These are phyloP conservation scores for Oncopodura yosiiana DNA, from an alignment of 1,140 invertebrate genomes.

Conservation along the genomic window DNA sequence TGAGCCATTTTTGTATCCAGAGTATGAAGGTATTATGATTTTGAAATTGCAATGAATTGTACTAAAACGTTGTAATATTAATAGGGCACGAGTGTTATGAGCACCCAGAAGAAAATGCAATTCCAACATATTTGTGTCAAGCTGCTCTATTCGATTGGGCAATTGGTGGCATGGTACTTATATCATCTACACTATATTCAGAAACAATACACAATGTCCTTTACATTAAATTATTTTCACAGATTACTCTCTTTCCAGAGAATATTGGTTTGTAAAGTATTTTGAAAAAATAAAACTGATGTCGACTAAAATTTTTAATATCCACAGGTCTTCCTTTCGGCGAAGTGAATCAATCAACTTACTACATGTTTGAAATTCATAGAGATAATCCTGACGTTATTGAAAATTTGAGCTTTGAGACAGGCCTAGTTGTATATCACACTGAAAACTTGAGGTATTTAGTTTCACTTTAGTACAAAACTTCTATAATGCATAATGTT, in stretches of 20 bases:
- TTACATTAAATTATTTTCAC: background rate
- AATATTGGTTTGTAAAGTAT: conserved; percentile 3
- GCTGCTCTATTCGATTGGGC: conserved; percentile 15
- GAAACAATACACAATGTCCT: too few relatives aligned
- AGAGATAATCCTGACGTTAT: conserved; percentile 58
- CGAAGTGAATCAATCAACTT: conserved; percentile 47
- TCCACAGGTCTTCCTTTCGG: conserved; percentile 70
- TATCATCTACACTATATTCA: too few relatives aligned
- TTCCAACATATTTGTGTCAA: background rate
- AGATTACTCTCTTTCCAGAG: conserved; percentile 9
- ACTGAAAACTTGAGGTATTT: background rate
- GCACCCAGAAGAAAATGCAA: background rate
- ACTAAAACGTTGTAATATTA: background rate
- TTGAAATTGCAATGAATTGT: background rate
- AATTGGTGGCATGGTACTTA: conserved; percentile 20
- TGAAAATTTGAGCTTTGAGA: background rate
- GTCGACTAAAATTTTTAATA: too few relatives aligned
- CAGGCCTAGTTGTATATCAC: background rate
- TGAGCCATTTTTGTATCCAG: background rate
- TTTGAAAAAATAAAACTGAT: background rate
- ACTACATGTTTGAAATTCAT: conserved; percentile 80
- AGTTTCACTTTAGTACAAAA: background rate
- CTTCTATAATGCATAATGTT: background rate
- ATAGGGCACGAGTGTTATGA: background rate
- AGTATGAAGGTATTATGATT: background rate